A percentile compares a stretch with the other conserved stretches of the same genome.
phyloP scores from a whole-genome alignment of 2,113 vertebrate species.

The Takifugu flavidus region DNA sequence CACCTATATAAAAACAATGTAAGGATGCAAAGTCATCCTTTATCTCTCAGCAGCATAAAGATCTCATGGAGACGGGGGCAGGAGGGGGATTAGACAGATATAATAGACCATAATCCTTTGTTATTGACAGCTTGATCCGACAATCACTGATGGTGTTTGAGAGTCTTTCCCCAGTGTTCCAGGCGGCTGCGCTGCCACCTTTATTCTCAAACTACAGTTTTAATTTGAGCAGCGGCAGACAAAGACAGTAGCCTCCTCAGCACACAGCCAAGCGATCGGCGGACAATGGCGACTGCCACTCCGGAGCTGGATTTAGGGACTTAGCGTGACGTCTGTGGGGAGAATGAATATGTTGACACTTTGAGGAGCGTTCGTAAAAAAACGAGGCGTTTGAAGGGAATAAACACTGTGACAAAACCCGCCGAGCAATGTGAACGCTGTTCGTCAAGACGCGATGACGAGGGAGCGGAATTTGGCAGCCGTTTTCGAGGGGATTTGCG shows the following conservation, averaged over 20 bases:
- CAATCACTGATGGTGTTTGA: slow-evolving; percentile 18
- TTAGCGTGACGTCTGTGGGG: slow-evolving; percentile 12
- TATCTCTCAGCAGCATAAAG: background rate
- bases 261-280: too few relatives aligned
- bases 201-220: background rate
- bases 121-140: slow-evolving; percentile 23
- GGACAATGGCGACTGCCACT: background rate
- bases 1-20: slow-evolving; percentile 1
- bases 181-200: background rate
- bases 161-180: slow-evolving; percentile 17
- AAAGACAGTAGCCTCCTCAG: too few relatives aligned
- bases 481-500: slow-evolving; percentile 15
- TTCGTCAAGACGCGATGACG: slow-evolving; percentile 26
- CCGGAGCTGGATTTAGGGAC: slow-evolving; percentile 24
- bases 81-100: slow-evolving; percentile 44
- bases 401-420: slow-evolving; percentile 24
- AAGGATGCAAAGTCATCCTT: background rate
- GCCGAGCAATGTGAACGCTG: slow-evolving; percentile 17
- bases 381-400: slow-evolving; percentile 9
- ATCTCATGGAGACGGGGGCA: slow-evolving; percentile 1
- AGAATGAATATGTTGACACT: slow-evolving; percentile 21
- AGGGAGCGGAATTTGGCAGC: slow-evolving; percentile 12
- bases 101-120: slow-evolving; percentile 45
- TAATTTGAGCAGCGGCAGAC: background rate
- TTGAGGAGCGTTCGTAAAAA: background rate